Evolutionary conservation across 2,113 vertebrate genomes (phyloP), one percentile per base, ranked within the genome.

Genomic region (Chaetura pelagica): DNA sequence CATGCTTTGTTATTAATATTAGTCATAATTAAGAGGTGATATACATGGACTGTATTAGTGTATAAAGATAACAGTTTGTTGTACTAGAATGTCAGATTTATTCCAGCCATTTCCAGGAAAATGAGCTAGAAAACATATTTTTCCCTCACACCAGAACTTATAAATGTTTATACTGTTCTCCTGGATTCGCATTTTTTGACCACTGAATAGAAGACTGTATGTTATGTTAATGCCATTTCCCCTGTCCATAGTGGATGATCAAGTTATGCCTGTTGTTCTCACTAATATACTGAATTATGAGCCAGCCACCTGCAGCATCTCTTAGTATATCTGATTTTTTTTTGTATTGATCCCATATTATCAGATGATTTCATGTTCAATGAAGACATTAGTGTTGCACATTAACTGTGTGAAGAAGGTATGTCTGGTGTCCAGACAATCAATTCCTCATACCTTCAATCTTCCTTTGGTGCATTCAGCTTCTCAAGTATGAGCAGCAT

Each of bases 301-400:
- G 22, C 8, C 64, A 63, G 32, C 34, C 21, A 72, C 26, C 32
- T 64, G 51, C 44, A 35, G 52, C 12, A 4, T 77, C 44, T 62
- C n/a, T 18, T 40, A 61, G 12, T 57, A 6, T 58, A 46, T 64
- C 21, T 90, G 32, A 23, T 86, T 75, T 19, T 51, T 74, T 74
- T 29, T 81, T 5, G n/a, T 51, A 7, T 75, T 42, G 34, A 17
- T 15, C 5, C 21, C 10, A 15, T 82, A 13, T 78, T 82, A 49
- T 22, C 51, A 74, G 30, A 19, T 80, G 15, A 21, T 51, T 86
- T 73, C 40, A 6, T 7, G 2, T 73, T 61, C 59, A 52, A 23
- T 14, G 9, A 51, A 48, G 27, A 73, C 29, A 35, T 3, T n/a
- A 30, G 9, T 59, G 8, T 54, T 59, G 21, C 0, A 0, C 40